Conservation (phyloP, 2,888 invertebrate genomes). For the Panzeria rudis region DNA sequence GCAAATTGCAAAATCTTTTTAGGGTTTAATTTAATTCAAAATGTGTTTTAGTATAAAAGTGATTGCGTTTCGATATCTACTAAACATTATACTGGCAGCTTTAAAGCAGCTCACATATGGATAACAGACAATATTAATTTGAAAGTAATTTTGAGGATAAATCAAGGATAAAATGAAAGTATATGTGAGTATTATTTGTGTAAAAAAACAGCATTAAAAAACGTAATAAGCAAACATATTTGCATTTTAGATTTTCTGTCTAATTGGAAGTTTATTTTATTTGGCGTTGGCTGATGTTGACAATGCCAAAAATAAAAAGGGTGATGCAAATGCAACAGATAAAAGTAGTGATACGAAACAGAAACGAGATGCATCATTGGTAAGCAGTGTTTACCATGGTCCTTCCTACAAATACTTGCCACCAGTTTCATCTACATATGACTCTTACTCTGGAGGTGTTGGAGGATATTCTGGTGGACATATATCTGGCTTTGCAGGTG, state of each 20-base stretch:
- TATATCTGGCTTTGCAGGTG: constrained; percentile 25
- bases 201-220: background rate
- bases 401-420: constrained; percentile 80
- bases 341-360: constrained; percentile 71
- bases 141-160: constrained; percentile 30
- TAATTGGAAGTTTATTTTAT: constrained; percentile 46
- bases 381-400: constrained; percentile 76
- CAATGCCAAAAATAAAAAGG: constrained; percentile 59
- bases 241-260: constrained; percentile 42
- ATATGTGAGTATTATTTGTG: constrained; percentile 60
- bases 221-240: background rate
- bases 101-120: constrained; percentile 74
- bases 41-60: constrained; percentile 76
- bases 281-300: constrained; percentile 52
- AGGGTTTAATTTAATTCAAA: constrained; percentile 29
- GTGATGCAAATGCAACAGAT: constrained; percentile 31
- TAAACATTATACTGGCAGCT: constrained; percentile 75
- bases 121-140: constrained; percentile 42
- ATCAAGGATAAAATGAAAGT: constrained; percentile 59
- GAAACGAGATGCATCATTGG: constrained; percentile 77
- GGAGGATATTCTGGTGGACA: constrained; percentile 24
- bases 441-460: constrained; percentile 61
- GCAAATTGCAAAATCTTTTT: constrained; percentile 36
- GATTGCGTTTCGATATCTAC: constrained; percentile 74
- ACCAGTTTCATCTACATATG: constrained; percentile 67